These are phyloP conservation scores for Styela clava DNA, from an alignment of 23 tunicate species.

Conservation along the genomic window DNA sequence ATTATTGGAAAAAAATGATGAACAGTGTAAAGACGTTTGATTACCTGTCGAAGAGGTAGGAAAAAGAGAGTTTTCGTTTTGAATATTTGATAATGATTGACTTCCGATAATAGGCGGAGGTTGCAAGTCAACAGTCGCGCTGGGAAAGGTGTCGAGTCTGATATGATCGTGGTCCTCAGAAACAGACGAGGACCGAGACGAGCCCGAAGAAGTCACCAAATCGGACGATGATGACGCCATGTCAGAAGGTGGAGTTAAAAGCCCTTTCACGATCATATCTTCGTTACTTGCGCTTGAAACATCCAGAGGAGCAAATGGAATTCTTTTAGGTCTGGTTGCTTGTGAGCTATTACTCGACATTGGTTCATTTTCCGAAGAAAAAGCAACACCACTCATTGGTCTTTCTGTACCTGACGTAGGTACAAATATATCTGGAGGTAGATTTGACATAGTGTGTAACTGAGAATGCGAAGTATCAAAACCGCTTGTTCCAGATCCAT, in stretches of 20 bases:
- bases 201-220: slow-evolving; percentile 38
- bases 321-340: neutral
- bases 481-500: neutral
- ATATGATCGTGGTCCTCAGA: slow-evolving; percentile 2
- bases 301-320: slow-evolving; percentile 21
- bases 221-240: slow-evolving; percentile 76
- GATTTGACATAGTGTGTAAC: neutral
- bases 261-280: slow-evolving; percentile 31
- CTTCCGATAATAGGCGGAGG: neutral
- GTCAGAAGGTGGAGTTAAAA: slow-evolving; percentile 90
- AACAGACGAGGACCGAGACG: slow-evolving; percentile 37
- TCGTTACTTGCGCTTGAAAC: neutral
- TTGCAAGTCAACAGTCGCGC: neutral
- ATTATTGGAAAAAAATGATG: neutral
- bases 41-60: neutral
- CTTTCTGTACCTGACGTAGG: neutral
- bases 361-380: neutral
- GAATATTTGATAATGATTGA: neutral
- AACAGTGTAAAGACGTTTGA: neutral
- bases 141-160: neutral
- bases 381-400: neutral
- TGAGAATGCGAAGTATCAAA: neutral
- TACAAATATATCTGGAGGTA: slow-evolving; percentile 13
- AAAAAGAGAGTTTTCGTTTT: neutral
- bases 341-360: neutral